Percentiles rank a stretch among this genome's conserved stretches.
phyloP scores from a whole-genome alignment of 2,888 invertebrate species.

The Cheilosia pagana region DNA sequence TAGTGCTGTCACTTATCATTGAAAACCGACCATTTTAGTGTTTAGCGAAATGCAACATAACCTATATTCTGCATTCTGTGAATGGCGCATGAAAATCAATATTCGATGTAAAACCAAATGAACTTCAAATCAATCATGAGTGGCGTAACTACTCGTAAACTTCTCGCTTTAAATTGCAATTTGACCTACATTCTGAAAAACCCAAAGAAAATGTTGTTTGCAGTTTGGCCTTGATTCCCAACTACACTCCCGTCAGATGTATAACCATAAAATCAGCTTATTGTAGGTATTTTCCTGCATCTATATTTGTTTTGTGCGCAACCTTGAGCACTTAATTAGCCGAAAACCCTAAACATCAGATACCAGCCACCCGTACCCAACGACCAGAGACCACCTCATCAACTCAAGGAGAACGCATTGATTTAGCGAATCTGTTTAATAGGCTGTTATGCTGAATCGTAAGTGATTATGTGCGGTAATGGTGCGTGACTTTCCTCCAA shows the following conservation, averaged over 20 bases:
- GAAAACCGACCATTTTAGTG: too few relatives aligned
- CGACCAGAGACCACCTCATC: not conserved
- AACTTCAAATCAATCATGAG: too few relatives aligned
- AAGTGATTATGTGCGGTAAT: slow-evolving; percentile 73
- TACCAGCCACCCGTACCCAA: too few relatives aligned
- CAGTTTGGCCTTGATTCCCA: too few relatives aligned
- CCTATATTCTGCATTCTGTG: too few relatives aligned
- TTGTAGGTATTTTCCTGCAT: not conserved
- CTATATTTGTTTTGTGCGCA: not conserved
- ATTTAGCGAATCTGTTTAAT: slow-evolving; percentile 63
- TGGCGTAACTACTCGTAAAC: too few relatives aligned
- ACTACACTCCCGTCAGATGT: not conserved
- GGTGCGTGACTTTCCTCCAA: slow-evolving; percentile 67
- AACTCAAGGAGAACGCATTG: slow-evolving; percentile 49
- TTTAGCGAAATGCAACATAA: too few relatives aligned
- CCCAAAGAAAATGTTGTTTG: too few relatives aligned
- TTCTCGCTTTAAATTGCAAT: too few relatives aligned
- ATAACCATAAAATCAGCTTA: slow-evolving; percentile 88
- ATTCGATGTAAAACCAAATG: too few relatives aligned
- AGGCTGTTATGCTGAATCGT: slow-evolving; percentile 46
- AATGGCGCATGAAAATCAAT: too few relatives aligned
- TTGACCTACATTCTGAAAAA: not conserved
- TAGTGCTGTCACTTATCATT: too few relatives aligned
- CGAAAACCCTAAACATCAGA: slow-evolving; percentile 6
- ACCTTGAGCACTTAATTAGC: slow-evolving; percentile 7